Evolutionary conservation across 1,140 invertebrate species (phyloP).

Genomic region (Tetramorium simillimum): DNA sequence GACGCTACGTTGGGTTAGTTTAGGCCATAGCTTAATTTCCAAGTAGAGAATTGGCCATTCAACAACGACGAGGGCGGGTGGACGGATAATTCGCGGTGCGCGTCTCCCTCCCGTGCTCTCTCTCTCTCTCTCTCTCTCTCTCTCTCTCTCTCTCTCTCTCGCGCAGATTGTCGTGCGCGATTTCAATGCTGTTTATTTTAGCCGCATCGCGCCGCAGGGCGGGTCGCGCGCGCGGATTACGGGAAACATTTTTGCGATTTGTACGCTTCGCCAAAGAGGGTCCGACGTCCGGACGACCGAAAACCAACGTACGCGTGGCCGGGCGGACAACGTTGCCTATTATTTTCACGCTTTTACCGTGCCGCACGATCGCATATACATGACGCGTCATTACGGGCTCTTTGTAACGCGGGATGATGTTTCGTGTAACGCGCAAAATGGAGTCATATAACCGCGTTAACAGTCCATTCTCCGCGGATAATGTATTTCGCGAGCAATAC

Average conservation of each 20-base stretch:
- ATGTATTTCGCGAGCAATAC: constrained; percentile 69
- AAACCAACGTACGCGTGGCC: constrained; percentile 27
- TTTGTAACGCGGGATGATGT: constrained; percentile 73
- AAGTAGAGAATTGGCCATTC: constrained; percentile 47
- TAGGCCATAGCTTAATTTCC: constrained; percentile 57
- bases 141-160: neutral
- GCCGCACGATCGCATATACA: constrained; percentile 60
- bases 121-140: neutral
- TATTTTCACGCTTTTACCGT: constrained; percentile 58
- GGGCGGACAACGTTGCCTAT: constrained; percentile 45
- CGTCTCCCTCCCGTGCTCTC: neutral
- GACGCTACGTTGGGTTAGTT: constrained; percentile 37
- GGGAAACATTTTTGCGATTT: constrained; percentile 60
- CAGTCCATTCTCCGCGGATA: constrained; percentile 73
- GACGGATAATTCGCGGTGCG: constrained; percentile 42
- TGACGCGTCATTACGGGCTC: constrained; percentile 70
- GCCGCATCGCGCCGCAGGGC: constrained; percentile 38
- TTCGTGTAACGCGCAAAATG: constrained; percentile 74
- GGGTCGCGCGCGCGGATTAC: constrained; percentile 41
- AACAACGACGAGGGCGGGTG: neutral
- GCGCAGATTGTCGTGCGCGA: constrained; percentile 47
- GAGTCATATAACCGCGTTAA: constrained; percentile 75
- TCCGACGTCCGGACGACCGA: neutral
- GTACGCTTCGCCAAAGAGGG: constrained; percentile 26
- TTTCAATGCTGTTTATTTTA: constrained; percentile 54